Evolutionary conservation across 2,113 vertebrate species (phyloP).

Genomic region (Lynx canadensis): DNA sequence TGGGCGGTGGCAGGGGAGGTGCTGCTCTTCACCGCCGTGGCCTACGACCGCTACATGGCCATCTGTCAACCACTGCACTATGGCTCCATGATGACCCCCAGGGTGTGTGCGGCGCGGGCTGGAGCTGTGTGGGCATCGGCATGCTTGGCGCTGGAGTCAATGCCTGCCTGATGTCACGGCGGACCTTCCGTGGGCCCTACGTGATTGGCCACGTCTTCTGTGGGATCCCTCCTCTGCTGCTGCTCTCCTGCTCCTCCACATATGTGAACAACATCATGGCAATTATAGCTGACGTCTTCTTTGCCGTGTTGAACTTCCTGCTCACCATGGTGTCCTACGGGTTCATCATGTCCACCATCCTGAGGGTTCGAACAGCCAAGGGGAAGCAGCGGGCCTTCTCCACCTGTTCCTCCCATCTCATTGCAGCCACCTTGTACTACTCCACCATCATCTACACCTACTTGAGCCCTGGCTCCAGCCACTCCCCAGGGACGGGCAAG

Average conservation of each 20-base stretch:
- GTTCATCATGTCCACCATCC: neutral
- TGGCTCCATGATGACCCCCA: neutral
- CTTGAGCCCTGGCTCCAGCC: constrained; percentile 52
- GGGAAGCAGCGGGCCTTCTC: neutral
- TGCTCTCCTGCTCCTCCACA: constrained; percentile 3
- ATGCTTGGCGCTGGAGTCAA: neutral
- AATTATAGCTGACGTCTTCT: neutral
- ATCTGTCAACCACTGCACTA: neutral
- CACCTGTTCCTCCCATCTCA: neutral
- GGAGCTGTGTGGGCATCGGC: neutral
- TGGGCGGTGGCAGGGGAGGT: neutral
- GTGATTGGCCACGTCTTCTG: neutral
- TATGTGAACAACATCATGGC: neutral
- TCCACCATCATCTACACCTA: constrained; percentile 63
- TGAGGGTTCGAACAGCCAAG: neutral
- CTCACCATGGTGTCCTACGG: neutral
- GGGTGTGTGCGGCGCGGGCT: neutral
- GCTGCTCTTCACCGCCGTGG: neutral
- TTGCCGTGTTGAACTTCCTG: neutral
- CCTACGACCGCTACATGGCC: neutral
- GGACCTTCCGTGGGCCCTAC: neutral
- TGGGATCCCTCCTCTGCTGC: neutral
- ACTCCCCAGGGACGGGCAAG: constrained; percentile 49
- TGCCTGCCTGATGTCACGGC: neutral
- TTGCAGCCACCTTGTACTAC: constrained; percentile 18